These are phyloP conservation scores for Panzeria rudis DNA, from an alignment of 2,888 invertebrate species.

Conservation along the genomic window DNA sequence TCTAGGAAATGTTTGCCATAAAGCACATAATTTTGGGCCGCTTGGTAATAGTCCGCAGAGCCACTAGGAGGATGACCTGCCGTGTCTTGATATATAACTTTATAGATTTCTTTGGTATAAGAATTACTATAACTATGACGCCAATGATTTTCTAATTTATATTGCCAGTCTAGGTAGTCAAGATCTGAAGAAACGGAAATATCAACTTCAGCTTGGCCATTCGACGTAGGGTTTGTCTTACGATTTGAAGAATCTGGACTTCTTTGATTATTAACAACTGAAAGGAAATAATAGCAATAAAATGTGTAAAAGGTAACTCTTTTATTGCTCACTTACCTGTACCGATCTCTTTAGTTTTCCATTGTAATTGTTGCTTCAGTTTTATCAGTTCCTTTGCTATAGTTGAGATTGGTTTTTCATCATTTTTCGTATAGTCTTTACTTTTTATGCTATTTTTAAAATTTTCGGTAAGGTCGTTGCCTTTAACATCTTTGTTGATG, in stretches of 20 bases:
- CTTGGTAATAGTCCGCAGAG: conserved; percentile 77
- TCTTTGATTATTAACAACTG: background rate
- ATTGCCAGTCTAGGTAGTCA: conserved; percentile 60
- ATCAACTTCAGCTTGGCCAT: conserved; percentile 1
- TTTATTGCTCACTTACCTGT: conserved; percentile 52
- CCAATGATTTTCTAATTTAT: conserved; percentile 71
- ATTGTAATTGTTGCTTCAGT: conserved; percentile 67
- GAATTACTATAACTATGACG: conserved; percentile 72
- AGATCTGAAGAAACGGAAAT: conserved; percentile 32
- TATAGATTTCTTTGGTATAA: conserved; percentile 78
- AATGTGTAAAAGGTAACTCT: background rate
- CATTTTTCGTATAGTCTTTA: conserved; percentile 23
- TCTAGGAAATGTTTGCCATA: conserved; percentile 77
- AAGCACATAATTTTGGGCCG: conserved; percentile 80
- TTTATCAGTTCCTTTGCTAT: conserved; percentile 69
- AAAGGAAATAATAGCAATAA: background rate
- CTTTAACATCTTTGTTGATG: conserved; percentile 46
- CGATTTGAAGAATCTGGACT: background rate
- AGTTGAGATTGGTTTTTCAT: conserved; percentile 41
- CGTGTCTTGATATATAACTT: conserved; percentile 77
- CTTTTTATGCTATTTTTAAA: background rate
- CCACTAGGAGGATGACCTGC: conserved; percentile 77
- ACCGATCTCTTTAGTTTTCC: conserved; percentile 69
- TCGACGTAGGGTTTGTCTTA: background rate
- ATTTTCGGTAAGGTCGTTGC: conserved; percentile 20